Base-by-base conservation (phyloP, 2,113 vertebrate species). In the Silurus glanis region DNA sequence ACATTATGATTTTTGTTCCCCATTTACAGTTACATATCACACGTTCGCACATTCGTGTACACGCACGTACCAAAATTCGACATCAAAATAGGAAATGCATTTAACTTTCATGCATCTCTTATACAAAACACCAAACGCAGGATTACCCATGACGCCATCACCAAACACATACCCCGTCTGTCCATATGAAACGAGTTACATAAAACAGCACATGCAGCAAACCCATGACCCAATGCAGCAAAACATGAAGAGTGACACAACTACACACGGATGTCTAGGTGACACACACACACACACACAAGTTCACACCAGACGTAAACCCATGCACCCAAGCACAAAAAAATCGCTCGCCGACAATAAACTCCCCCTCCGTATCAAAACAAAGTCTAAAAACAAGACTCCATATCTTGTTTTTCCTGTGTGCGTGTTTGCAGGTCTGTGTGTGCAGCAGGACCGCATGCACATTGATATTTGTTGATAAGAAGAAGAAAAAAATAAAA, bases 261-360 rank as follows among this genome's bases (percentile, higher is more conserved):
- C 19, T 6, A 78, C 45, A 58, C 49, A 45, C 53, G 75, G 74
- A 80, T 58, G 17, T 37, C 71, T 8, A 53, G 13, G 47, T 58
- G n/a, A 64, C 53, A 67, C 86, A 64, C 74, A 61, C 80, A 86
- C 75, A 76, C 23, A 58, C 16, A 86, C 75, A 76, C 23, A 58
- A 10, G 58, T 59, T 84, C 78, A n/a, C 56, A 84, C 89, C 82
- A 91, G 92, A 90, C 88, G 23, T 13, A 79, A 81, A 71, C 89
- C 84, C 84, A 89, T 67, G 58, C 85, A 12, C 82, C 83, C 56
- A n/a, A 59, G 55, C 82, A 83, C 8, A 80, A 53, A 80, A 85
- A 80, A 82, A 37, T 37, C 55, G 83, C 81, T 58, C 85, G 91
- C 88, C 93, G 92, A 89, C 92, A 94, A 92, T 89, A 90, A 93